phyloP scores from a whole-genome alignment of 2,113 vertebrate species.

The Peromyscus californicus region DNA sequence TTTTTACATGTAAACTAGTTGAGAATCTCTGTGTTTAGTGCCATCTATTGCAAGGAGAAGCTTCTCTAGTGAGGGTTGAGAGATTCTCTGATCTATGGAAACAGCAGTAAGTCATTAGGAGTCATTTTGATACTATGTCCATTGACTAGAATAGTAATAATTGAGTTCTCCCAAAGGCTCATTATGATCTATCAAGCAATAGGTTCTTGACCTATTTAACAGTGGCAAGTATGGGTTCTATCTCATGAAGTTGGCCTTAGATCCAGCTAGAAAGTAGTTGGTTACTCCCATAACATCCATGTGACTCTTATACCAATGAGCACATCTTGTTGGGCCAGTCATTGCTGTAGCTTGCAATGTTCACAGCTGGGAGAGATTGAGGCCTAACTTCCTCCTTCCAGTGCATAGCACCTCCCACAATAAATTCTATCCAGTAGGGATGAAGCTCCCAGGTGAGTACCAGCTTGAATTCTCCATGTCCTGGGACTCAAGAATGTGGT shows the following conservation, averaged over 20 bases:
- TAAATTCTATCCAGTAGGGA: background rate
- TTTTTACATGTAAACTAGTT: background rate
- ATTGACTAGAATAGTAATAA: background rate
- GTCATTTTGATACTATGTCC: background rate
- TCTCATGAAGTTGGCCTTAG: background rate
- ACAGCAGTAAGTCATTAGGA: background rate
- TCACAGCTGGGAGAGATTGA: background rate
- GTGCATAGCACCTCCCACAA: background rate
- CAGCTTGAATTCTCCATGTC: background rate
- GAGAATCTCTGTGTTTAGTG: background rate
- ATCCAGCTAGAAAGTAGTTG: background rate
- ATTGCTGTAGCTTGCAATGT: background rate
- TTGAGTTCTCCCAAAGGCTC: background rate
- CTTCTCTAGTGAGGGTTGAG: background rate
- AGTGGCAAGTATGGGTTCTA: background rate
- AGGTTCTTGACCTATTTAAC: background rate
- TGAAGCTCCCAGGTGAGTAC: background rate
- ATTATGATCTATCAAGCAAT: background rate
- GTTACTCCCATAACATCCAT: background rate
- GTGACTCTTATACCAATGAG: background rate
- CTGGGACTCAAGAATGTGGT: background rate
- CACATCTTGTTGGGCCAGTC: background rate
- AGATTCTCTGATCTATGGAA: background rate
- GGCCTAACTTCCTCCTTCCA: background rate
- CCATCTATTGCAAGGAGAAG: background rate